Conservation (phyloP, 2,797 vertebrate genomes). For the Dendrocincla tyrannina region DNA sequence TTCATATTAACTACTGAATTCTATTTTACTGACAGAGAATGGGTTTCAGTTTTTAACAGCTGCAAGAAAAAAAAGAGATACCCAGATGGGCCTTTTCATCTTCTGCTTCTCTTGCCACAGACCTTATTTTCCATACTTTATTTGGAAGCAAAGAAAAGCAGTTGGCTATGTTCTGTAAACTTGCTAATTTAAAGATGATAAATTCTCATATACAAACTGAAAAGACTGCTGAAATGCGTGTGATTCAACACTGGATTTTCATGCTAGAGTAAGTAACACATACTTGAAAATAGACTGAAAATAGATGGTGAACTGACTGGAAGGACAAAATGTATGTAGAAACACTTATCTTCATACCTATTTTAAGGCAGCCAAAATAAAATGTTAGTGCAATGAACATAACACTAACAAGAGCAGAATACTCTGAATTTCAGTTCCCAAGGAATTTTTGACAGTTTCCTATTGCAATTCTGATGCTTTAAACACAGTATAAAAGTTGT, state of each 20-base stretch:
- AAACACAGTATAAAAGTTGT: not conserved
- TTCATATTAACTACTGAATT: not conserved
- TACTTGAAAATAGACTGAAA: conserved; percentile 31
- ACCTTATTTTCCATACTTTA: conserved; percentile 64
- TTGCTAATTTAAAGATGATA: conserved; percentile 54
- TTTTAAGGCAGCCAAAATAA: conserved; percentile 6
- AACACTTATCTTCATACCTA: not conserved
- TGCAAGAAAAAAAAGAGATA: conserved; percentile 9
- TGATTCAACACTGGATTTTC: not conserved
- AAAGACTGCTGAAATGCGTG: conserved; percentile 7
- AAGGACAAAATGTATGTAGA: not conserved
- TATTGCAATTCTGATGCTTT: not conserved
- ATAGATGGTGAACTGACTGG: not conserved
- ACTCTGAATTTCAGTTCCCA: not conserved
- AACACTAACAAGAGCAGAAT: not conserved
- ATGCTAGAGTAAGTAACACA: not conserved
- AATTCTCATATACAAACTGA: conserved; percentile 25
- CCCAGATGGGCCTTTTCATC: conserved; percentile 63
- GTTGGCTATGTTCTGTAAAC: conserved; percentile 59
- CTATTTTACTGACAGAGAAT: conserved; percentile 36
- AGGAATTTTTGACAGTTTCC: not conserved
- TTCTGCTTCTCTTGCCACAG: conserved; percentile 40
- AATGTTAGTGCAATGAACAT: not conserved
- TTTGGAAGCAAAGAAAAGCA: conserved; percentile 63
- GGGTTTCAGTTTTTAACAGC: conserved; percentile 43